phyloP scores from a whole-genome alignment of 2,888 invertebrate genomes.

The Drosophila maculinotata region DNA sequence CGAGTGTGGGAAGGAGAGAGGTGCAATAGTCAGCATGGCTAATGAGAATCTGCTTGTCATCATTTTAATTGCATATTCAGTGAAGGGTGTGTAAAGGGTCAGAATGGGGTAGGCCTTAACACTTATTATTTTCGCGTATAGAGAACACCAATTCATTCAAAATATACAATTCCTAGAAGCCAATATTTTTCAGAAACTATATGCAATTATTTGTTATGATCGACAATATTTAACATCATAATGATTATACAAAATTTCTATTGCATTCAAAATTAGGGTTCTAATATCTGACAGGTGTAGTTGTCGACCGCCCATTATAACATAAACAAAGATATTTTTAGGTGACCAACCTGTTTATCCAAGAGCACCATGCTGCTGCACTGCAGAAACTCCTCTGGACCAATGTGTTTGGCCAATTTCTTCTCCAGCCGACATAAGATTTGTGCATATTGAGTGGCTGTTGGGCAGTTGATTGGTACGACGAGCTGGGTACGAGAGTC shows the following conservation, averaged over 20 bases:
- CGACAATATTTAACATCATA: too few relatives aligned
- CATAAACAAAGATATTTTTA: too few relatives aligned
- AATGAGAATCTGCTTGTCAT: constrained; percentile 49
- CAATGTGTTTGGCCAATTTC: constrained; percentile 85
- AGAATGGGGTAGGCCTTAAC: too few relatives aligned
- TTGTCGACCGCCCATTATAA: too few relatives aligned
- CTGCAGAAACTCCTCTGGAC: constrained; percentile 85
- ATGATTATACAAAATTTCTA: too few relatives aligned
- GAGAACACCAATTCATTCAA: too few relatives aligned
- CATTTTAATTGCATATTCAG: constrained; percentile 47
- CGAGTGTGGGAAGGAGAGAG: constrained; percentile 48
- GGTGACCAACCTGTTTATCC: constrained; percentile 85
- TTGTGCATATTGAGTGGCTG: constrained; percentile 85
- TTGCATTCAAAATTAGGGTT: too few relatives aligned
- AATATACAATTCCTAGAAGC: too few relatives aligned
- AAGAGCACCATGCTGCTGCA: constrained; percentile 84
- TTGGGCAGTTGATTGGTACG: constrained; percentile 76
- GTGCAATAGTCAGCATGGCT: constrained; percentile 74
- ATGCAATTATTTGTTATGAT: too few relatives aligned
- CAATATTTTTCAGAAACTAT: too few relatives aligned
- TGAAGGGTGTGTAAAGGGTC: background rate
- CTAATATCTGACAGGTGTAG: too few relatives aligned
- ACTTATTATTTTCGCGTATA: too few relatives aligned
- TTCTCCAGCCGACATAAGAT: constrained; percentile 84
- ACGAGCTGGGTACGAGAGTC: constrained; percentile 34